Evolutionary conservation across 2,797 vertebrate genomes (phyloP).

Genomic region (Hypotaenidia philippensis): DNA sequence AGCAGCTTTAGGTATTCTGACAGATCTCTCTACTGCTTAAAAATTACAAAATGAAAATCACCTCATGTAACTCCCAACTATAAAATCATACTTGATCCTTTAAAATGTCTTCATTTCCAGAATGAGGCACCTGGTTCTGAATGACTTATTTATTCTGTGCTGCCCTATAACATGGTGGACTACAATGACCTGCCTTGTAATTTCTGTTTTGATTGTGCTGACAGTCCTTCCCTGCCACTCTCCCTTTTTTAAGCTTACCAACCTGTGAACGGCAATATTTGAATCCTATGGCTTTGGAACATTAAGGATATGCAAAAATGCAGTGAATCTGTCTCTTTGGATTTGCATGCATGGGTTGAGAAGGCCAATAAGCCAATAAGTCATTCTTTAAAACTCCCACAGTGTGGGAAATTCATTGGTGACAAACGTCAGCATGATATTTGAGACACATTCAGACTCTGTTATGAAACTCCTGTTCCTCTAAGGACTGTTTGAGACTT

Average conservation of each 20-base stretch:
- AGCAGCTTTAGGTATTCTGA: neutral
- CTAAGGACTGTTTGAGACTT: slow-evolving; percentile 6
- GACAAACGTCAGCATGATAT: slow-evolving; percentile 48
- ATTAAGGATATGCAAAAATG: slow-evolving; percentile 48
- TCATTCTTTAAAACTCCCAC: slow-evolving; percentile 67
- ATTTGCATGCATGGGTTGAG: slow-evolving; percentile 43
- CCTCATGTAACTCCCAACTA: neutral
- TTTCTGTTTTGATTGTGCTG: neutral
- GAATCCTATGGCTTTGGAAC: slow-evolving; percentile 10
- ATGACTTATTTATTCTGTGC: neutral
- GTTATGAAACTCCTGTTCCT: neutral
- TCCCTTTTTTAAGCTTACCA: neutral
- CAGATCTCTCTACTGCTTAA: neutral
- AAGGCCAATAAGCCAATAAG: slow-evolving; percentile 59
- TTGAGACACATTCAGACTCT: slow-evolving; percentile 45
- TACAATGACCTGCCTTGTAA: neutral
- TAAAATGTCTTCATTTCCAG: neutral
- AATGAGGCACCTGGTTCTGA: neutral
- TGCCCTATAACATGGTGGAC: neutral
- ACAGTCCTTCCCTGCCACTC: neutral
- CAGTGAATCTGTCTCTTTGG: neutral
- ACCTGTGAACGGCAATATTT: neutral
- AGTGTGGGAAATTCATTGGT: slow-evolving; percentile 51
- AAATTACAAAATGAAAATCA: neutral
- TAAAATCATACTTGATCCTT: neutral